Base-by-base conservation (phyloP, 2,888 invertebrate species). In the Cheilosia pagana region DNA sequence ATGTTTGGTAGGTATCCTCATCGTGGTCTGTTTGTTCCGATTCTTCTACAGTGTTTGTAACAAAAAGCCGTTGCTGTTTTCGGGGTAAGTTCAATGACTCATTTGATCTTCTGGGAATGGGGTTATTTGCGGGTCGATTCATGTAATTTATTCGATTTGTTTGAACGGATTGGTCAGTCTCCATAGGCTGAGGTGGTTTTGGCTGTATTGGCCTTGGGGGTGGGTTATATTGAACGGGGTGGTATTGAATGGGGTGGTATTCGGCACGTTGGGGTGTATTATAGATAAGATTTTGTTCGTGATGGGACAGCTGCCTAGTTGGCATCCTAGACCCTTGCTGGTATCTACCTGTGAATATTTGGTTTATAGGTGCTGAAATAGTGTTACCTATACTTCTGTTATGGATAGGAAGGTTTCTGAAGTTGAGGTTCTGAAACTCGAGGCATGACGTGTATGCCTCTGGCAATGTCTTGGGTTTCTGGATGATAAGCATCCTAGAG, bases 351-450 rank as follows among this genome's bases (percentile, higher is more conserved):
- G 55, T 43, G 21, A 68, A 35, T 45, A 59, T 70, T 50, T 70
- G 70, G 21, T 50, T 70, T 7, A 59, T 59, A 10, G 70, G 39
- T 31, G 70, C 59, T 7, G 48, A 48, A 50, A 57, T 50, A 8
- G 57, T 59, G 16, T 59, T 70, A 12, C 16, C 23, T 45, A n/a
- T 41, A 23, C 12, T 25, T 70, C 21, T 70, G 57, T 70, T 70
- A 59, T 70, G 70, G n/a, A 70, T 70, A 21, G 43, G 14, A 23
- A 59, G 23, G 21, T 21, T 59, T 21, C 70, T 45, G n/a, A 48
- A 70, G 8, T 59, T 43, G 0, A 59, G n/a, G 19, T 79, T 87
- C 65, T 87, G 86, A 8, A 86, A 23, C 23, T 87, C 82, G 12
- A 79, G 35, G 19, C 86, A 78, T 10, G 79, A 81, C 2, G 86